A percentile compares a stretch with the other conserved stretches of the same genome.
Evolutionary conservation across 2,888 invertebrate species (phyloP).

Genomic region (Ommatoiulus sabulosus): DNA sequence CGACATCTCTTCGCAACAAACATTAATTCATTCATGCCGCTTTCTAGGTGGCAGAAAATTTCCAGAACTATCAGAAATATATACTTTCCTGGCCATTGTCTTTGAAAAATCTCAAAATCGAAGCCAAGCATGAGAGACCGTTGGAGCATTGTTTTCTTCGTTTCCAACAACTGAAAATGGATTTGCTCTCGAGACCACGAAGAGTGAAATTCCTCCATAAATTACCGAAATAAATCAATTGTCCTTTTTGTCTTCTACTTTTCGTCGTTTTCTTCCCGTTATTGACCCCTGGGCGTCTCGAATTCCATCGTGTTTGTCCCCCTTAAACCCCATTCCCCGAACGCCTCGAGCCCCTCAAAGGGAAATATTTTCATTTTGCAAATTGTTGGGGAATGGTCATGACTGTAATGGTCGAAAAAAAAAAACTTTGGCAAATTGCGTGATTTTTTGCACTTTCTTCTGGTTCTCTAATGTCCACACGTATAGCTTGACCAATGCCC

Average conservation of each 20-base stretch:
- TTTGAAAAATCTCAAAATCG: neutral
- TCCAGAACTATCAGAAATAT: too few relatives aligned
- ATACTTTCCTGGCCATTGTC: too few relatives aligned
- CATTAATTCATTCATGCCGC: too few relatives aligned
- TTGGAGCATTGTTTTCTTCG: neutral
- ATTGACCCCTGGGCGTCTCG: neutral
- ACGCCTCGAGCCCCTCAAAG: neutral
- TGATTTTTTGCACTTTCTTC: neutral
- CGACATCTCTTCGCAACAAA: too few relatives aligned
- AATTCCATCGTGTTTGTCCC: neutral
- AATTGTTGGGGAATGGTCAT: neutral
- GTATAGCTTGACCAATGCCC: neutral
- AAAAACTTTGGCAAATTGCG: neutral
- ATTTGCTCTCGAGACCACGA: neutral
- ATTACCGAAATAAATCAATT: slow-evolving; percentile 39
- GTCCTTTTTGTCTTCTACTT: neutral
- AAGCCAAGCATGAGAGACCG: neutral
- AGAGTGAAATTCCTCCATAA: slow-evolving; percentile 7
- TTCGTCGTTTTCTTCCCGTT: neutral
- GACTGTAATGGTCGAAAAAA: neutral
- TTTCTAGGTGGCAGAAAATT: too few relatives aligned
- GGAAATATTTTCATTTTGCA: neutral
- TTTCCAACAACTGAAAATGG: neutral
- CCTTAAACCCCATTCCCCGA: neutral
- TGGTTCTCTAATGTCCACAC: neutral